Evolutionary conservation across 2,113 vertebrate genomes (phyloP), one percentile per base, ranked within the genome.

Genomic region (Amphiprion ocellaris): DNA sequence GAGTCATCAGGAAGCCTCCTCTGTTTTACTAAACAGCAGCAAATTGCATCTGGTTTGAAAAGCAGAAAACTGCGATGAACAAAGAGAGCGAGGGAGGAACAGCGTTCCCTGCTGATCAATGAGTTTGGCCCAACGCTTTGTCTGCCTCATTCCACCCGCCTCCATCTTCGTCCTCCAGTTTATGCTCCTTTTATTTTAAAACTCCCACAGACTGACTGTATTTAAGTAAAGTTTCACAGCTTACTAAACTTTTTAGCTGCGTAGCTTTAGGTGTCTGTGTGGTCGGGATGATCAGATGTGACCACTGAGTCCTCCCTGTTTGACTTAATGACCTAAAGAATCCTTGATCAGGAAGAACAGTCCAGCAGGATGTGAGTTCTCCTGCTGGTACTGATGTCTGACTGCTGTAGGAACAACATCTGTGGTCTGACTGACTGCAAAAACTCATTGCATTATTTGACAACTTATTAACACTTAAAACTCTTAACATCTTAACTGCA

Each of bases 1-100:
- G 82, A 89, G 84, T 90, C 89, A 87, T 79, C 69, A 44, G 58
- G 78, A 77, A 83, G 68, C 63, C 88, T 83, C 84, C 84, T 55
- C 79, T 82, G 62, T 77, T 59, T 87, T 26, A 26, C 56, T 33
- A 53, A 81, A 71, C 74, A 54, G 72, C 81, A 75, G 74, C 11
- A 62, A 70, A 72, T 54, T 63, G 39, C 62, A 69, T 79, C 24
- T 83, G 64, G 41, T 54, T 37, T 76, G 65, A 61, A 77, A 90
- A 79, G 74, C 60, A 76, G 76, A 83, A 37, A 75, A 46, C 54
- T 21, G 19, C 0, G 61, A 75, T 8, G 74, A 77, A 87, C 77
- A 82, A 85, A 87, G 77, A 61, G 69, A 60, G 77, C 56, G 77
- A 82, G 79, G 87, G 82, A 88, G 81, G 84, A 84, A n/a, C 19